A percentile compares a stretch with the other conserved stretches of the same genome.
phyloP scores from a whole-genome alignment of 92 coral and sea anemone genomes.

The Epizoanthus ramosus region DNA sequence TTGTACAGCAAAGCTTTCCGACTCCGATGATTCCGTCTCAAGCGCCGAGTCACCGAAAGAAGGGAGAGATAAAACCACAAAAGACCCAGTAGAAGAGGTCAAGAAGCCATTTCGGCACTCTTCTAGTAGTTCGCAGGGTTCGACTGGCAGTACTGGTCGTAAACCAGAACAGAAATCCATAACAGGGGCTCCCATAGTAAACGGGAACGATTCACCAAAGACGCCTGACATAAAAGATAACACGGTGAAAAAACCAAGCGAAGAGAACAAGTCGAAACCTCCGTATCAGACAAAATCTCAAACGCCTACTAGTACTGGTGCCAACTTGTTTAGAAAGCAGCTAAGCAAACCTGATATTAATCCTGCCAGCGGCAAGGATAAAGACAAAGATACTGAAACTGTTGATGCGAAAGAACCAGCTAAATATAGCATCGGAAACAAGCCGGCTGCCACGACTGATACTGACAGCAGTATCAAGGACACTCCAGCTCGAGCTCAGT shows the following conservation, averaged over 20 bases:
- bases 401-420: conserved; percentile 48
- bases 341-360: conserved; percentile 27
- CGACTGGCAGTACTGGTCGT: conserved; percentile 44
- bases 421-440: conserved; percentile 21
- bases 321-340: conserved; percentile 52
- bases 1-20: conserved; percentile 81
- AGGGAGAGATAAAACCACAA: conserved; percentile 30
- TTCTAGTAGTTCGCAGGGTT: conserved; percentile 38
- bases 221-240: conserved; percentile 28
- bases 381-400: conserved; percentile 48
- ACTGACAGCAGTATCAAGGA: conserved; percentile 29
- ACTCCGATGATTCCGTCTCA: conserved; percentile 52
- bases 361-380: conserved; percentile 50
- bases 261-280: conserved; percentile 12
- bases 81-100: conserved; percentile 30
- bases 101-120: conserved; percentile 23
- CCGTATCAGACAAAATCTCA: conserved; percentile 6
- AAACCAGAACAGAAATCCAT: conserved; percentile 7
- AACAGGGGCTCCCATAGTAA: conserved; percentile 13
- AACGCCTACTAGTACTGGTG: conserved; percentile 9
- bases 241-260: conserved; percentile 17
- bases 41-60: conserved; percentile 26
- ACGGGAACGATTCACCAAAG: conserved; percentile 26
- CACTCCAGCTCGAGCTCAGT: conserved; percentile 35
- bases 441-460: conserved; percentile 3